Conservation (phyloP, 2,113 vertebrate genomes). For the Tor tambroides region DNA sequence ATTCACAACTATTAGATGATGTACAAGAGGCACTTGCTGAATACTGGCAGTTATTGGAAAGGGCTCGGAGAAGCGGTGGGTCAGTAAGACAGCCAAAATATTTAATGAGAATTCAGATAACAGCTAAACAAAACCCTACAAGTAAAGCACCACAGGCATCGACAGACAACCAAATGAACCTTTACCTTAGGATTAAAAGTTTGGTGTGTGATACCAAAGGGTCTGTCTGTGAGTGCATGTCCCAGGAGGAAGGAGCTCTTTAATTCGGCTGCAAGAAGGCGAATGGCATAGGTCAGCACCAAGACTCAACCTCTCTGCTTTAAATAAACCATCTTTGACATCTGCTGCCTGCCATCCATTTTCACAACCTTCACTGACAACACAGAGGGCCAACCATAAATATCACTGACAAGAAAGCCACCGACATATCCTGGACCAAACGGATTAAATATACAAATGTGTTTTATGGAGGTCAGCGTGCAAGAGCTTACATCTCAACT, state of each 20-base stretch:
- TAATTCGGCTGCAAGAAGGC: slow-evolving; percentile 58
- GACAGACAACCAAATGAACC: slow-evolving; percentile 63
- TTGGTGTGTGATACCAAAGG: slow-evolving; percentile 30
- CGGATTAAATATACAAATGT: slow-evolving; percentile 75
- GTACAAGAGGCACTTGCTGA: background rate
- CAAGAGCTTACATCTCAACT: slow-evolving; percentile 64
- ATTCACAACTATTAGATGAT: background rate
- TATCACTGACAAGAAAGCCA: slow-evolving; percentile 62
- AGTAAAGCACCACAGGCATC: slow-evolving; percentile 33
- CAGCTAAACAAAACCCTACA: slow-evolving; percentile 66
- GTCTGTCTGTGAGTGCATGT: background rate
- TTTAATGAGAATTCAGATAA: slow-evolving; percentile 71
- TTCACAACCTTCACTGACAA: slow-evolving; percentile 73
- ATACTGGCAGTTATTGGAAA: slow-evolving; percentile 50
- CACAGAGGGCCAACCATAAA: slow-evolving; percentile 68
- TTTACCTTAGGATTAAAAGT: slow-evolving; percentile 70
- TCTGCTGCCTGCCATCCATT: slow-evolving; percentile 63
- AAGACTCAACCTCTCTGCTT: slow-evolving; percentile 48
- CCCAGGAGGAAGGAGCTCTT: background rate
- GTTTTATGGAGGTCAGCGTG: slow-evolving; percentile 69
- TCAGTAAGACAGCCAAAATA: slow-evolving; percentile 65
- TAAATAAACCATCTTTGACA: slow-evolving; percentile 62
- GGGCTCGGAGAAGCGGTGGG: slow-evolving; percentile 48
- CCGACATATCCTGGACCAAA: slow-evolving; percentile 69
- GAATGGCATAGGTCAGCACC: slow-evolving; percentile 24